Evolutionary conservation across 37 sponge, comb jelly and placozoan genomes (phyloP).

Genomic region (Chondrosia reniformis): DNA sequence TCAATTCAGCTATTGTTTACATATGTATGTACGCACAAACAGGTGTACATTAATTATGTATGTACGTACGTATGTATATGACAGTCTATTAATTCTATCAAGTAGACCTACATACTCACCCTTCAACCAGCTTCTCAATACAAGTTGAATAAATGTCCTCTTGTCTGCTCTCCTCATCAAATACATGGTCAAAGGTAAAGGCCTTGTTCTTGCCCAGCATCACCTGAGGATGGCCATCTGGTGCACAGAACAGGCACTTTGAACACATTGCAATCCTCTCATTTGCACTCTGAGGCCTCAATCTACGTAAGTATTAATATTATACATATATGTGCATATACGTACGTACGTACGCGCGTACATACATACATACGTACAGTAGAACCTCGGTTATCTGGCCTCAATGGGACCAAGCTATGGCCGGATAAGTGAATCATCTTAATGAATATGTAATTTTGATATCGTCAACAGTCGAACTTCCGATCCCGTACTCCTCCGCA

Average conservation of each 20-base stretch:
- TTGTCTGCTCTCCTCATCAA: constrained; percentile 67
- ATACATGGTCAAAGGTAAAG: constrained; percentile 95
- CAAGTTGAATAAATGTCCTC: constrained; percentile 49
- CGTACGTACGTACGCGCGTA: neutral
- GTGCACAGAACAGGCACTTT: constrained; percentile 73
- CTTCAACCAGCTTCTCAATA: constrained; percentile 72
- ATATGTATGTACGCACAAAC: neutral
- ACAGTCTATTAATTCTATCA: neutral
- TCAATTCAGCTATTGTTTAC: too few species aligned
- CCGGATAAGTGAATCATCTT: too few species aligned
- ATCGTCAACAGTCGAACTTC: too few species aligned
- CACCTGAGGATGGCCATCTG: constrained; percentile 78
- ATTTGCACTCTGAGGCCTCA: constrained; percentile 85
- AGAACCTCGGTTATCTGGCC: too few species aligned
- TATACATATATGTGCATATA: neutral
- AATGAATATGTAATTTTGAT: too few species aligned
- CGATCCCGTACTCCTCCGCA: too few species aligned
- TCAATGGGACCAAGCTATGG: too few species aligned
- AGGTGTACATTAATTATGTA: neutral
- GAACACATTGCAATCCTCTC: constrained; percentile 91
- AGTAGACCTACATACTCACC: constrained; percentile 49
- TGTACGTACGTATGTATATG: constrained; percentile 1
- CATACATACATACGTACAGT: too few species aligned
- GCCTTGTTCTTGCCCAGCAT: constrained; percentile 92
- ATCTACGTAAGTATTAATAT: constrained; percentile 40